Evolutionary conservation across 2,113 vertebrate genomes (phyloP), one percentile per base, ranked within the genome.

Genomic region (Myrmophylax atrothorax): DNA sequence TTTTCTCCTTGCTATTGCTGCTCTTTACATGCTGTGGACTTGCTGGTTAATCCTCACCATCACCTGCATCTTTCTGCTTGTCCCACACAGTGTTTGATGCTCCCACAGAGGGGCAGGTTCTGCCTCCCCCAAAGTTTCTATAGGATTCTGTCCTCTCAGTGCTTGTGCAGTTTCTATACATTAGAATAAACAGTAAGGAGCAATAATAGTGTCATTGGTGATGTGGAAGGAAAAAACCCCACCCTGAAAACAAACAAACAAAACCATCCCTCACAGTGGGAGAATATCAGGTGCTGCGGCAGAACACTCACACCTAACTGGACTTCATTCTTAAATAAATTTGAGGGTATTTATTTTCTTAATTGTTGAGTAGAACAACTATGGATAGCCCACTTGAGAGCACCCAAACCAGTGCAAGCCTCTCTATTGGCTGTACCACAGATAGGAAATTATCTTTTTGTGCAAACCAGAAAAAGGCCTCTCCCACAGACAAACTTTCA

Each of bases 21-120:
- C 40, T 64, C 67, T 31, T 38, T 66, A 35, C 7, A 2, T 6
- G 28, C 59, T 40, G 55, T 4, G 16, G 15, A 19, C 13, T 33
- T 44, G 58, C 5, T 23, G 14, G 12, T 31, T 14, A 59, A n/a
- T 6, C 37, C 33, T 19, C 17, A 4, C 29, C 18, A 10, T 5
- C 31, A 52, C 22, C 37, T 40, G 14, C 13, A 8, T 15, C 18
- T 31, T 56, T 53, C 77, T 62, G 38, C 64, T 73, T 26, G 42
- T 58, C 69, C 56, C 60, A 37, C n/a, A 13, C 0, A 0, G 46
- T 16, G 26, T 37, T 3, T 33, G 25, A 37, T 7, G 15, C 49
- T 59, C 44, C 22, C 67, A 20, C 16, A 2, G 40, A 29, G 18
- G 4, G 35, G 25, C 52, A 79, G 56, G 25, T 24, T 50, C 14